phyloP scores from a whole-genome alignment of 2,888 invertebrate genomes.

The Hydraecia micacea region DNA sequence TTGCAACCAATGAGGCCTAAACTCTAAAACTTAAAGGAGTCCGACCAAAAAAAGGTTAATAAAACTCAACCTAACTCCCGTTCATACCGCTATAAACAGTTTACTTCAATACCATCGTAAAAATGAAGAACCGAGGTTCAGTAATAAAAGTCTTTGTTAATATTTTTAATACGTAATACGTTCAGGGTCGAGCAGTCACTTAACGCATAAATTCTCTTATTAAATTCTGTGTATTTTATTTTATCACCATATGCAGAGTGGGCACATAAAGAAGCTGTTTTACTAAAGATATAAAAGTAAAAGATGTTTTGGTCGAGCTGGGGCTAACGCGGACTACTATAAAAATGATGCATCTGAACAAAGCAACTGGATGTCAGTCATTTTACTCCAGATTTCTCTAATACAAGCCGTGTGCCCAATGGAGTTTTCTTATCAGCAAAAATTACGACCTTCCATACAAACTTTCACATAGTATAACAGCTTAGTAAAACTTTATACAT shows the following conservation, averaged over 20 bases:
- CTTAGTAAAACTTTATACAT: not conserved
- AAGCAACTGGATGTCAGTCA: conserved; percentile 6
- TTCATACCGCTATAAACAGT: conserved; percentile 68
- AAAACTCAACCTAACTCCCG: conserved; percentile 62
- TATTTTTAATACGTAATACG: conserved; percentile 66
- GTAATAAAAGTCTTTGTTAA: conserved; percentile 67
- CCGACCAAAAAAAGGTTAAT: conserved; percentile 64
- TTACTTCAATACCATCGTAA: conserved; percentile 66
- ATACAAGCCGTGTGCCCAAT: not conserved
- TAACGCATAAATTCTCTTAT: conserved; percentile 60
- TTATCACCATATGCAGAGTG: conserved; percentile 57
- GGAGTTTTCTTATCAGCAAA: not conserved
- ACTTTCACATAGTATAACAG: not conserved
- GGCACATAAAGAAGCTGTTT: conserved; percentile 39
- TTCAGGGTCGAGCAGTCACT: conserved; percentile 52
- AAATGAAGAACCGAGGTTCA: conserved; percentile 64
- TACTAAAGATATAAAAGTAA: conserved; percentile 37
- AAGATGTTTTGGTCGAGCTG: conserved; percentile 18
- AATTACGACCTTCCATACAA: not conserved
- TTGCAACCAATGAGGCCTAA: conserved; percentile 61
- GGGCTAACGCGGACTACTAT: conserved; percentile 1
- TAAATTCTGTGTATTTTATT: conserved; percentile 53
- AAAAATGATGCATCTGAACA: conserved; percentile 16
- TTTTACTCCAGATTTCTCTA: not conserved
- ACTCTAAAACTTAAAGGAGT: conserved; percentile 60